Evolutionary conservation across 2,113 vertebrate species (phyloP), one percentile per base, ranked within the genome.

Genomic region (Triplophysa siluroides): DNA sequence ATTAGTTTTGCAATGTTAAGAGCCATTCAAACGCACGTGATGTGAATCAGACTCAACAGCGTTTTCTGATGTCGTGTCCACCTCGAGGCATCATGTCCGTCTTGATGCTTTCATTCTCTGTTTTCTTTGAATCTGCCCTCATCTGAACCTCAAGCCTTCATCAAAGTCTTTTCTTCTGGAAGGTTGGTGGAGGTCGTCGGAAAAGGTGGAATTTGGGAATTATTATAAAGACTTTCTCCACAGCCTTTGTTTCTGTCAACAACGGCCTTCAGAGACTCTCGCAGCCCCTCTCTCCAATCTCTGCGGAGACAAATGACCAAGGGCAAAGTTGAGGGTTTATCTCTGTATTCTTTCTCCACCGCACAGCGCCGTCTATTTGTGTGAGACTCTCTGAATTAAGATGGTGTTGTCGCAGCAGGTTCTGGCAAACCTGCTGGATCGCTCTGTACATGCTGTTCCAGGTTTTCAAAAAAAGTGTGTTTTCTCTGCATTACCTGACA

Each of bases 201-300:
- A 70, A 56, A 54, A 56, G 21, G 29, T 54, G 43, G 19, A 19
- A 66, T 80, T 77, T 29, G 26, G 63, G 68, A 26, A 54, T 65
- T 65, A 77, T 65, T 79, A 83, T 65, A 60, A 21, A 65, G 43
- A 45, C 60, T 38, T n/a, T 66, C 24, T 64, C 14, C 56, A 14
- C n/a, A 18, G 62, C 26, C 52, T 61, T 82, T 71, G 66, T 82
- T 79, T 75, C 81, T 77, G 62, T 78, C 68, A 69, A 78, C 68
- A 50, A 61, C 23, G 26, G 78, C 24, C 71, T 81, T 78, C 38
- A 83, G 54, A 14, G 62, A 65, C 76, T 41, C 19, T n/a, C n/a
- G 16, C 29, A 47, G 16, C 58, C 78, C 26, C 26, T 77, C 23
- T 85, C 45, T 65, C 52, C 69, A 56, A 71, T 80, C 43, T 77